Conservation (phyloP, 2,888 invertebrate genomes). For the Calameuta idolon region DNA sequence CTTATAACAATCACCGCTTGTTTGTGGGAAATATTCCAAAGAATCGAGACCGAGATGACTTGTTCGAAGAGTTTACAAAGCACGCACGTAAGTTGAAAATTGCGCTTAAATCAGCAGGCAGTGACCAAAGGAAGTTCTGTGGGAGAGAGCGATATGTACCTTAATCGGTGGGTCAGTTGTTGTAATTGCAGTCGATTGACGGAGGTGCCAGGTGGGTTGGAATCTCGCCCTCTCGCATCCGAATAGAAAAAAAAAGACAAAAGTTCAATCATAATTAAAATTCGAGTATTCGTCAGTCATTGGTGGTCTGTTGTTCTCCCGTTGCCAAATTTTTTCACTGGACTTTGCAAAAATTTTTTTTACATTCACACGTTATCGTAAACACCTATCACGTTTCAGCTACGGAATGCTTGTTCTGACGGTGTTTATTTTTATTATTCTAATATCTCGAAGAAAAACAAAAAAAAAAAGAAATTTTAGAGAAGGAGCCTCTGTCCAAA, state of each 20-base stretch:
- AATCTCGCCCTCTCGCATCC: slow-evolving; percentile 39
- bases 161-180: slow-evolving; percentile 18
- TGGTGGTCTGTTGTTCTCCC: slow-evolving; percentile 8
- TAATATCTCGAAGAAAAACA: no score
- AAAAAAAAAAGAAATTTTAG: slow-evolving; percentile 3
- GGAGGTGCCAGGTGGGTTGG: slow-evolving; percentile 46
- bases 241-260: no score
- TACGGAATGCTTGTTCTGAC: no score
- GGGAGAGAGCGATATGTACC: slow-evolving; percentile 34
- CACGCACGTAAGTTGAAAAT: slow-evolving; percentile 95
- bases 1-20: slow-evolving; percentile 99
- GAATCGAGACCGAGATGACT: slow-evolving; percentile 99
- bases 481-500: slow-evolving; percentile 14
- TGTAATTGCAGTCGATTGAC: slow-evolving; percentile 17
- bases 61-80: slow-evolving; percentile 99
- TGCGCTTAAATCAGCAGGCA: slow-evolving; percentile 65
- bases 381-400: no score
- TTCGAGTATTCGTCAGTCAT: slow-evolving; percentile 5
- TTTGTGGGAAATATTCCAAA: slow-evolving; percentile 99
- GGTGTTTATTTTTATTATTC: no score
- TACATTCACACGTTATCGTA: no score
- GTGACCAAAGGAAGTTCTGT: slow-evolving; percentile 50
- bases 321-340: slow-evolving; percentile 19
- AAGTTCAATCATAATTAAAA: no score
- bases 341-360: slow-evolving; percentile 12